A percentile compares a stretch with the other conserved stretches of the same genome.
Conservation (phyloP, 1,140 invertebrate species). For the Littorina saxatilis region DNA sequence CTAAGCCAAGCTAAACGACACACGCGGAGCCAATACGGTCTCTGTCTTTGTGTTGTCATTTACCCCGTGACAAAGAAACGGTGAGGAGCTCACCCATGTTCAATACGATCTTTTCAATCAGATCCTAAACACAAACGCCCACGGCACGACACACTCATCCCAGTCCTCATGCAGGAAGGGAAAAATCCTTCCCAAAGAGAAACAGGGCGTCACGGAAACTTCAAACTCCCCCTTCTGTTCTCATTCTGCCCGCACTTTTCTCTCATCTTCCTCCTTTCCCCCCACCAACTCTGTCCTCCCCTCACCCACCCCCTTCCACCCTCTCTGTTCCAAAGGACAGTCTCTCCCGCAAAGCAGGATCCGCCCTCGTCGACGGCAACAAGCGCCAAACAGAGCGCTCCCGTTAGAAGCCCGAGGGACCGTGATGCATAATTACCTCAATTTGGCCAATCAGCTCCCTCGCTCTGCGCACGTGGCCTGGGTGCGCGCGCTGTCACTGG, state of each 20-base stretch:
- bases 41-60: constrained; percentile 24
- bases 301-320: neutral
- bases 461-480: constrained; percentile 43
- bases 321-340: constrained; percentile 6
- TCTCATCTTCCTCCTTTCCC: neutral
- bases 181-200: too few relatives aligned
- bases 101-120: neutral
- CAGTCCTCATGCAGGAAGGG: too few relatives aligned
- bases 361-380: constrained; percentile 10
- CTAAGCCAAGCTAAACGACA: too few relatives aligned
- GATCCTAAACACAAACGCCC: neutral
- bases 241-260: constrained; percentile 9
- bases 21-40: neutral
- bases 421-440: constrained; percentile 44
- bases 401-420: constrained; percentile 33
- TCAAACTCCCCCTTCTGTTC: constrained; percentile 7
- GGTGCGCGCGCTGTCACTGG: constrained; percentile 40
- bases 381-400: constrained; percentile 25
- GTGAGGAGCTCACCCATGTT: neutral
- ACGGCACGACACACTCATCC: too few relatives aligned
- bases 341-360: constrained; percentile 4
- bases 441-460: constrained; percentile 52
- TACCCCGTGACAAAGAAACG: neutral
- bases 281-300: neutral
- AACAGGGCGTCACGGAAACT: neutral